Base-by-base conservation (phyloP, 2,113 vertebrate genomes). In the Hemicordylus capensis region DNA sequence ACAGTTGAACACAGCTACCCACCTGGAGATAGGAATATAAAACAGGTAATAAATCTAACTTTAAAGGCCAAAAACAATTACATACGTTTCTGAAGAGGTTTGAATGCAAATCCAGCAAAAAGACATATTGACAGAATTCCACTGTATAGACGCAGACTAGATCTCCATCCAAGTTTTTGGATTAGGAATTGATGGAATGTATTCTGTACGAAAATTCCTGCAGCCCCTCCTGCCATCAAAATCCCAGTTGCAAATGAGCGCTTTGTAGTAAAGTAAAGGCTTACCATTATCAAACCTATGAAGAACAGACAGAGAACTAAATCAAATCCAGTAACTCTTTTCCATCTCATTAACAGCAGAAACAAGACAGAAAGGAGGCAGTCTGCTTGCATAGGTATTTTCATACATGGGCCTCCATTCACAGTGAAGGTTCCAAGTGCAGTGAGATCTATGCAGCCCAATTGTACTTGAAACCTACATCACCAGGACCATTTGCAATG, bases 201-300 rank as follows among this genome's bases (percentile, higher is more conserved):
- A 77, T 88, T 87, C 73, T 85, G 88, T 37, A 87, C 61, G 39
- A 85, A 73, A 61, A 81, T 83, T 11, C 90, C 89, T 84, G 59
- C 58, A 70, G 88, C 81, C 11, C 81, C 87, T 70, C 89, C 90
- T 56, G 86, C 77, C 70, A 83, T 84, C n/a, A 69, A 83, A 51
- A 80, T 75, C 42, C 88, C 85, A n/a, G 89, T 84, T 63, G 83
- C 86, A 80, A 89, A 89, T 4, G 89, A 88, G 63, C 14, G 34
- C n/a, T 84, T 80, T 1, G 6, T 80, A 19, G 81, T 90, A 77
- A 91, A 93, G n/a, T 90, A 90, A 88, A 89, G 89, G 75, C 81
- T 90, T 58, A 81, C 85, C 80, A 80, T 85, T 76, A 90, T 84
- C 8, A 26, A 51, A 42, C 89, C 58, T 93, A 81, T 48, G 28